These are phyloP conservation scores for Drosophila neotestacea DNA, from an alignment of 2,888 invertebrate genomes.

Conservation along the genomic window DNA sequence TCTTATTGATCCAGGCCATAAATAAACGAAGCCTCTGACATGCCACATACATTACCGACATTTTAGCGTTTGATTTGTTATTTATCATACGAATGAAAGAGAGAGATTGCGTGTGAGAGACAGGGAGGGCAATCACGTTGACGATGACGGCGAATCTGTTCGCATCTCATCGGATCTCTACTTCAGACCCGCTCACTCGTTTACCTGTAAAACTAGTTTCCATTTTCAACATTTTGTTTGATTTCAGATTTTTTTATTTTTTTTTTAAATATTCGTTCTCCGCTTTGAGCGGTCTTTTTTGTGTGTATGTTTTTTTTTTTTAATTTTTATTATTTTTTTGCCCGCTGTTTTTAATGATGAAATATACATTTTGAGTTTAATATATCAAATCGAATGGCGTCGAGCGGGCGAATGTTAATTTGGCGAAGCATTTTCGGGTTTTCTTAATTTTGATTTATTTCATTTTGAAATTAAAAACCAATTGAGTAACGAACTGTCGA, in stretches of 20 bases:
- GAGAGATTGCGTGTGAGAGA: constrained; percentile 26
- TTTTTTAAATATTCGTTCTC: constrained; percentile 54
- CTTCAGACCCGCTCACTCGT: constrained; percentile 32
- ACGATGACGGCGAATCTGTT: constrained; percentile 54
- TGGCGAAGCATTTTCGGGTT: constrained; percentile 58
- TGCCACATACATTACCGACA: constrained; percentile 82
- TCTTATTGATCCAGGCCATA: constrained; percentile 82
- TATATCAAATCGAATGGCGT: constrained; percentile 79
- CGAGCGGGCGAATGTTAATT: constrained; percentile 74
- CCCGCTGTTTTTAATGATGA: constrained; percentile 78
- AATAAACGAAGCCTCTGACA: constrained; percentile 79
- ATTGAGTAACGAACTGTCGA: constrained; percentile 74
- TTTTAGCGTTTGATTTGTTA: constrained; percentile 82
- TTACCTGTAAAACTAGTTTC: constrained; percentile 82
- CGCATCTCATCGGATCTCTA: constrained; percentile 44
- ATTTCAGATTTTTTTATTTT: constrained; percentile 24
- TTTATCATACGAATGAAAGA: constrained; percentile 73
- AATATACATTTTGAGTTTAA: constrained; percentile 82
- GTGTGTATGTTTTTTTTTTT: constrained; percentile 27
- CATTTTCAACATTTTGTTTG: constrained; percentile 56
- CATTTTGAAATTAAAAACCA: constrained; percentile 80
- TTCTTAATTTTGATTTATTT: constrained; percentile 79
- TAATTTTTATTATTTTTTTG: constrained; percentile 48
- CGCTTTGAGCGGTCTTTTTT: constrained; percentile 42
- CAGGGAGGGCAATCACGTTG: constrained; percentile 47